A percentile compares a stretch with the other conserved stretches of the same genome.
phyloP scores from a whole-genome alignment of 2,113 vertebrate species.

The Chaenocephalus aceratus region DNA sequence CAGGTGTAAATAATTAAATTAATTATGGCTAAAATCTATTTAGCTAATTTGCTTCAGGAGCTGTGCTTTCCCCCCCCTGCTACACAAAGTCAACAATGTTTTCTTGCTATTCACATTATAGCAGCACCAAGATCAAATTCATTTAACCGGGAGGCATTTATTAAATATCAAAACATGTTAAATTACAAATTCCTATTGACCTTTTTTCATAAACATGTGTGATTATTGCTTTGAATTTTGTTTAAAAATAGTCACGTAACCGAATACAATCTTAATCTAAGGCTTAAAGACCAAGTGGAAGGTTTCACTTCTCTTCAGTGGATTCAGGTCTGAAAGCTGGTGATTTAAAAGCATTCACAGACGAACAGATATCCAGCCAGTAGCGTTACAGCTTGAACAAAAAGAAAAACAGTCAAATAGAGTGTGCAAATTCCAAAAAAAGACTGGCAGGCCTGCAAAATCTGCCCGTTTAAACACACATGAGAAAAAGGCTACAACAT shows the following conservation, averaged over 20 bases:
- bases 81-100: too few relatives aligned
- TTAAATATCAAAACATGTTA: slow-evolving; percentile 70
- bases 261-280: too few relatives aligned
- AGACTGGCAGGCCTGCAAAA: not conserved
- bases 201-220: slow-evolving; percentile 6
- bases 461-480: not conserved
- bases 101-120: not conserved
- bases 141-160: slow-evolving; percentile 40
- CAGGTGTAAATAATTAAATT: not conserved
- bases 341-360: slow-evolving; percentile 3
- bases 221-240: not conserved
- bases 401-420: slow-evolving; percentile 12
- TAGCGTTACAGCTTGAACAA: too few relatives aligned
- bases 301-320: slow-evolving; percentile 18
- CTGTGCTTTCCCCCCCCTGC: not conserved
- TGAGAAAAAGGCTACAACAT: not conserved
- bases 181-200: slow-evolving; percentile 36
- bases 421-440: slow-evolving; percentile 48
- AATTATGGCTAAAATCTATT: not conserved
- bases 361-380: too few relatives aligned
- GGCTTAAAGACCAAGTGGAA: not conserved
- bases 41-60: not conserved
- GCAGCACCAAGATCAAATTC: not conserved
- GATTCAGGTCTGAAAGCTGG: slow-evolving; percentile 28
- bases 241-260: not conserved